Conservation (phyloP, 2,797 vertebrate species). For the Gymnoscopelus braueri region DNA sequence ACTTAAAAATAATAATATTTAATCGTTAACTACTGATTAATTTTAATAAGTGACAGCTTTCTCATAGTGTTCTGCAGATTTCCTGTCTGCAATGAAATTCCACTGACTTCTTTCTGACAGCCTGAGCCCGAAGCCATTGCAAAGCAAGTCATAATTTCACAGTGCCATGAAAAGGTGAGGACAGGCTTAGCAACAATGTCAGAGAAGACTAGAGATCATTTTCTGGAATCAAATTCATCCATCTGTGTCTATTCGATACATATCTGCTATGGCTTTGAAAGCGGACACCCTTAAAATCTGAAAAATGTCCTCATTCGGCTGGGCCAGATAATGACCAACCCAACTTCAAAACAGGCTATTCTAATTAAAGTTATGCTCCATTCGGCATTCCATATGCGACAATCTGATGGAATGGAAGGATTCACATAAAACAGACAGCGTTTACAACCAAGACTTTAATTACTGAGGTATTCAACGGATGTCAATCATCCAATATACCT, state of each 20-base stretch:
- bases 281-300: slow-evolving; percentile 43
- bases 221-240: slow-evolving; percentile 57
- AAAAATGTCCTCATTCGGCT: slow-evolving; percentile 57
- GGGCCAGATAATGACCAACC: slow-evolving; percentile 63
- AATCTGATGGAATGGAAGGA: slow-evolving; percentile 68
- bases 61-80: slow-evolving; percentile 31
- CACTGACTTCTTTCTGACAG: slow-evolving; percentile 37
- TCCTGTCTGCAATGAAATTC: slow-evolving; percentile 33
- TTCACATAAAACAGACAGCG: slow-evolving; percentile 57
- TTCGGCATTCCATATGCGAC: slow-evolving; percentile 66
- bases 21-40: slow-evolving; percentile 27
- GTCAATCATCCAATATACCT: slow-evolving; percentile 60
- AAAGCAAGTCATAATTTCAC: slow-evolving; percentile 56
- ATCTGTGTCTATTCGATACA: slow-evolving; percentile 59
- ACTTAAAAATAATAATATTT: slow-evolving; percentile 7
- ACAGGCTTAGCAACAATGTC: slow-evolving; percentile 57
- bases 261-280: slow-evolving; percentile 63
- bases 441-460: slow-evolving; percentile 58
- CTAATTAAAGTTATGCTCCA: slow-evolving; percentile 72
- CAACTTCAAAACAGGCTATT: slow-evolving; percentile 70
- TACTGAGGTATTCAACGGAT: slow-evolving; percentile 53
- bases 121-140: slow-evolving; percentile 46
- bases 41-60: slow-evolving; percentile 18
- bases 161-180: slow-evolving; percentile 51
- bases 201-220: slow-evolving; percentile 40